Base-by-base conservation (phyloP, 2,113 vertebrate species). In the Nothocercus nigrocapillus region DNA sequence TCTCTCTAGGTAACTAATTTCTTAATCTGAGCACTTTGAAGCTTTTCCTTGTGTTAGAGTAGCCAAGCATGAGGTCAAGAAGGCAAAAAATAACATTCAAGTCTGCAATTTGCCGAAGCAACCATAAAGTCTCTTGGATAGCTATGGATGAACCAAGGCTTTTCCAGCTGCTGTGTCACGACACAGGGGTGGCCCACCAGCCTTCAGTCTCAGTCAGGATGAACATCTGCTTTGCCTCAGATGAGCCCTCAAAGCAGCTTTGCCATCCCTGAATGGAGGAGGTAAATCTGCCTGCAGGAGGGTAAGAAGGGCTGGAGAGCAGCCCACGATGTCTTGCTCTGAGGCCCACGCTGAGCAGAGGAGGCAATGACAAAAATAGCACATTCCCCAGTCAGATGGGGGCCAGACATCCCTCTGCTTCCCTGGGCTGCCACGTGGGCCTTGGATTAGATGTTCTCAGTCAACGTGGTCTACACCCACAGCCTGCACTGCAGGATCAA, bases 381-480 rank as follows among this genome's bases (percentile, higher is more conserved):
- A 47, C 0, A 0, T 63, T 82, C 13, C 40, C 21, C 20, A 59
- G 13, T 17, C 36, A 83, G 4, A 5, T 77, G 30, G 6, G 2
- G 22, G 66, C 49, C 45, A 81, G 45, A 77, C 4, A 36, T 54
- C 19, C 30, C n/a, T 58, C 56, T 74, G 11, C 2, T 19, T 95
- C 6, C 49, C 22, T 58, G 16, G 30, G 28, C 54, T 32, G 34
- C 14, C 49, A 32, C 40, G 13, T 3, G 24, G 19, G 3, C 13
- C 9, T 22, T 58, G 28, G 25, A 34, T 11, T 16, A 56, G 38
- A 5, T 32, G 5, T 1, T 5, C 7, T 44, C 38, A 47, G 28
- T 5, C 1, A 2, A 10, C 19, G 13, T 2, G 1, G 9, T 1
- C 70, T 9, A 6, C 15, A 25, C 4, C 21, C 0, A 0, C 9